A percentile compares a stretch with the other conserved stretches of the same genome.
These are phyloP conservation scores for Urocynchramus pylzowi DNA, from an alignment of 2,113 vertebrate genomes.

Conservation along the genomic window DNA sequence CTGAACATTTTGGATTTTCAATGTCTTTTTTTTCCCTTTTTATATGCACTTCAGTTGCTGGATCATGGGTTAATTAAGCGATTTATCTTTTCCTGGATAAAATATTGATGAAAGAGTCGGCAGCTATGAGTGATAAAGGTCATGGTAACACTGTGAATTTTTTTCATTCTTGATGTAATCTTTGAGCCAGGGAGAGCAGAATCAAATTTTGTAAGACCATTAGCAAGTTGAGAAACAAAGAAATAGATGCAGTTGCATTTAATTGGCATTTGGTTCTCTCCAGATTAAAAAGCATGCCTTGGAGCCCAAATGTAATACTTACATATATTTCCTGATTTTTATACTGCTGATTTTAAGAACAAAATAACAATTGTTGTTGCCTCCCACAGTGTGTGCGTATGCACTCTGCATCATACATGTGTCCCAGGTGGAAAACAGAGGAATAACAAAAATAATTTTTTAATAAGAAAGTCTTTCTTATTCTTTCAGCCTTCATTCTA, in stretches of 20 bases:
- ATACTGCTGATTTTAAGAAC: background rate
- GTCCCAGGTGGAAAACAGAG: background rate
- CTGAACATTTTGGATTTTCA: background rate
- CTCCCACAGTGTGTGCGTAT: background rate
- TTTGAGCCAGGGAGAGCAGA: background rate
- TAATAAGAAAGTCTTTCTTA: background rate
- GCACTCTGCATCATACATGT: background rate
- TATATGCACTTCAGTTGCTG: background rate
- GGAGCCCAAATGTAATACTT: background rate
- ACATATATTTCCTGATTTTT: background rate
- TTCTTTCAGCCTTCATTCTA: background rate
- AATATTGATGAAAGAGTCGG: background rate
- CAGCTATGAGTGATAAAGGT: background rate
- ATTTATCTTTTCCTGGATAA: background rate
- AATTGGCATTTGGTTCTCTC: background rate
- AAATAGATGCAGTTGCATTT: background rate
- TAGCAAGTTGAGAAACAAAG: background rate
- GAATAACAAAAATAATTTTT: background rate
- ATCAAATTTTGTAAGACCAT: background rate
- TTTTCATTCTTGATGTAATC: background rate
- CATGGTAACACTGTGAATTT: background rate
- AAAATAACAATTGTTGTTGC: background rate
- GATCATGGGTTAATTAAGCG: background rate
- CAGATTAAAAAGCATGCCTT: background rate
- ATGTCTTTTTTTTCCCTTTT: background rate